A percentile compares a stretch with the other conserved stretches of the same genome.
phyloP scores from a whole-genome alignment of 2,888 invertebrate species.

The Volucella bombylans region DNA sequence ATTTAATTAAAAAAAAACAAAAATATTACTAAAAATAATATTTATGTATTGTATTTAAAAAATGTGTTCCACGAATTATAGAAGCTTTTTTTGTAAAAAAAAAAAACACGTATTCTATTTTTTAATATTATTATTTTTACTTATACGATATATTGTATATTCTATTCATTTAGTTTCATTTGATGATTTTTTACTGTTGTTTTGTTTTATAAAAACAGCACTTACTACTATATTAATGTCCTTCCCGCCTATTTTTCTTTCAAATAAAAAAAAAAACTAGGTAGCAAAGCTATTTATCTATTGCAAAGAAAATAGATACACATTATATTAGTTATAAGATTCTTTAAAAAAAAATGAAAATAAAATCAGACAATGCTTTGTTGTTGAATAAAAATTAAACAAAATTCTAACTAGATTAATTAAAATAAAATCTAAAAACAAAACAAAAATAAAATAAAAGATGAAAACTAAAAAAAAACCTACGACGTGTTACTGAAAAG shows the following conservation, averaged over 20 bases:
- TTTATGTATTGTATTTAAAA: not conserved
- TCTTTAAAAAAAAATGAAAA: conserved; percentile 7
- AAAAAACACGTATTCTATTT: not conserved
- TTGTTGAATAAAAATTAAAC: conserved; percentile 13
- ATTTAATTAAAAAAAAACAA: too few relatives aligned
- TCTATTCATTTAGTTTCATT: not conserved
- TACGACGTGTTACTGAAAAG: conserved; percentile 12
- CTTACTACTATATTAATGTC: conserved; percentile 39
- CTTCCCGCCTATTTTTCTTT: conserved; percentile 54
- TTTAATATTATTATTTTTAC: conserved; percentile 12
- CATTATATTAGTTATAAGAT: conserved; percentile 24
- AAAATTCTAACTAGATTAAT: conserved; percentile 14
- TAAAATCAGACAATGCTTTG: conserved; percentile 4
- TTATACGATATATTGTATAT: not conserved
- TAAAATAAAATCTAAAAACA: not conserved
- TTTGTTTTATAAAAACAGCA: conserved; percentile 43
- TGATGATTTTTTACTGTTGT: not conserved
- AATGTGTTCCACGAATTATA: conserved; percentile 15
- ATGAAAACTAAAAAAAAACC: conserved; percentile 27
- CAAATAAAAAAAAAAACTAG: conserved; percentile 6
- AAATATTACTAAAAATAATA: not conserved
- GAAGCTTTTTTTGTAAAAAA: not conserved
- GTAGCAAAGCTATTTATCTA: conserved; percentile 27
- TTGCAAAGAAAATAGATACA: conserved; percentile 1
- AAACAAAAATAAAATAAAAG: conserved; percentile 24